These are phyloP conservation scores for Gonioctena quinquepunctata DNA, from an alignment of 1,140 invertebrate species.

Conservation along the genomic window DNA sequence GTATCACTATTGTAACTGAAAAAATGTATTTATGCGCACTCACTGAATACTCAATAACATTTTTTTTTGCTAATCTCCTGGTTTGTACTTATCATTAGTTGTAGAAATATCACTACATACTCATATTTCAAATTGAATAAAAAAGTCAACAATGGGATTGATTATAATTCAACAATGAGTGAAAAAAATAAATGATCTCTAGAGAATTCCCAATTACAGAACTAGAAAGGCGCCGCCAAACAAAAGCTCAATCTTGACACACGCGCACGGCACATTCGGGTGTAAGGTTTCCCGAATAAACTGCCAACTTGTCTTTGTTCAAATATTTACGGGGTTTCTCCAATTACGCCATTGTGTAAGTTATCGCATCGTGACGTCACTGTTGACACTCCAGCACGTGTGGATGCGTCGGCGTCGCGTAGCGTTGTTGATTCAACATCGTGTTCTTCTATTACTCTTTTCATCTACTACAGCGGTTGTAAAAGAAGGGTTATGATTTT, in stretches of 20 bases:
- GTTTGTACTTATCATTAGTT: no score
- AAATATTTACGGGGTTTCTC: slow-evolving; percentile 36
- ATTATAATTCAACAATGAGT: no score
- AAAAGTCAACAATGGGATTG: no score
- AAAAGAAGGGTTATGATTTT: no score
- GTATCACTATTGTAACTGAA: no score
- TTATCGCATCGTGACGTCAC: not conserved
- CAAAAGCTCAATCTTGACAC: not conserved
- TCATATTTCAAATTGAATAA: no score
- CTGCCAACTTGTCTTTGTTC: slow-evolving; percentile 10
- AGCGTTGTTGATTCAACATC: not conserved
- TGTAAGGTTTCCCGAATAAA: slow-evolving; percentile 30
- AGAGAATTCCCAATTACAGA: not conserved
- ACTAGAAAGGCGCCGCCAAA: not conserved
- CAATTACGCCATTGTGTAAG: slow-evolving; percentile 30
- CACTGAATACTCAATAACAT: no score
- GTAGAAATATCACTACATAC: no score
- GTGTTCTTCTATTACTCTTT: slow-evolving; percentile 1
- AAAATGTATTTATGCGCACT: no score
- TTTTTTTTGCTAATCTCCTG: no score
- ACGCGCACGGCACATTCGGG: not conserved
- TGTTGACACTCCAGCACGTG: not conserved
- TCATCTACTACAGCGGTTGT: no score
- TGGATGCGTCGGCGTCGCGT: slow-evolving; percentile 3
- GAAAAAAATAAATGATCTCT: no score